Evolutionary conservation across 2,888 invertebrate genomes (phyloP).

Genomic region (Nephrotoma flavescens): DNA sequence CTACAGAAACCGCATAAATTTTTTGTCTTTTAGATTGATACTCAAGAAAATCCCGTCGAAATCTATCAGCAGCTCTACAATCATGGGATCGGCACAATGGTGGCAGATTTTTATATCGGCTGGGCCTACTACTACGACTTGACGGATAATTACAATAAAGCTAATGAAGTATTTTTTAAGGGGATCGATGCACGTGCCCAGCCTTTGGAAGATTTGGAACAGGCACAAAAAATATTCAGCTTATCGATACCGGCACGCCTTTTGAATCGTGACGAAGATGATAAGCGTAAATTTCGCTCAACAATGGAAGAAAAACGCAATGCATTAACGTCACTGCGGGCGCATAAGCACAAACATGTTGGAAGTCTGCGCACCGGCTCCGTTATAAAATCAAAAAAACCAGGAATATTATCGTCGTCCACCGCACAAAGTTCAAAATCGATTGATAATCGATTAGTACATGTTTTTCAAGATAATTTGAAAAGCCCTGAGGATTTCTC

Average conservation of each 20-base stretch:
- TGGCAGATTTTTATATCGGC: conserved; percentile 72
- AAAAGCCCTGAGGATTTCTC: neutral
- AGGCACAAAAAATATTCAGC: conserved; percentile 52
- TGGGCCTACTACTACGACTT: conserved; percentile 84
- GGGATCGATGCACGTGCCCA: conserved; percentile 66
- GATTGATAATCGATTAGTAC: neutral
- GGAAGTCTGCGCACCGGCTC: conserved; percentile 37
- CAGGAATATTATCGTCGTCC: conserved; percentile 19
- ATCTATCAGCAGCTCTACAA: conserved; percentile 69
- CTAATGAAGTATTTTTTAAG: conserved; percentile 64
- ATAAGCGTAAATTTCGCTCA: conserved; percentile 38
- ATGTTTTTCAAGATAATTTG: neutral
- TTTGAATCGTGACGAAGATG: conserved; percentile 37
- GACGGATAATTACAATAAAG: conserved; percentile 64
- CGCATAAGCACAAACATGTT: conserved; percentile 45
- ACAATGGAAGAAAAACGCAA: conserved; percentile 55
- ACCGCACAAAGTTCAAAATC: neutral
- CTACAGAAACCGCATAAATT: neutral
- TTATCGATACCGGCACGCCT: conserved; percentile 25
- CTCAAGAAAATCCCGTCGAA: conserved; percentile 57
- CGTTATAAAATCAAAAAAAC: conserved; percentile 22
- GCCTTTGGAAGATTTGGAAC: conserved; percentile 59
- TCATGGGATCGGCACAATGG: conserved; percentile 64
- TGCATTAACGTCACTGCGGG: conserved; percentile 59
- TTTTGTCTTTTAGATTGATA: neutral